These are phyloP conservation scores for Brassicogethes aeneus DNA, from an alignment of 2,888 invertebrate genomes.

Conservation along the genomic window DNA sequence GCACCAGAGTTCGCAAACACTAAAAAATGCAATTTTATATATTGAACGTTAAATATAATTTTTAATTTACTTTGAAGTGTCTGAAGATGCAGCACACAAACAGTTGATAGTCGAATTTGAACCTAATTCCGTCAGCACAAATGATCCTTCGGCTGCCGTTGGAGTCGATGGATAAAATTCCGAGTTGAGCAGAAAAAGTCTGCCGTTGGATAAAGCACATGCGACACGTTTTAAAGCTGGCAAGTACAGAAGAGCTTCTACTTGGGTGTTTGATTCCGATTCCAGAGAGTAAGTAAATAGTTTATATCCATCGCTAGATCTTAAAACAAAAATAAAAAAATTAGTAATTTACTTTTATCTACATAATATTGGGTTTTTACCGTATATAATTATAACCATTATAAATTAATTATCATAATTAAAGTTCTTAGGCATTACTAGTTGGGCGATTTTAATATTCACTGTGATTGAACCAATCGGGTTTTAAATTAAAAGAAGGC, in stretches of 20 bases:
- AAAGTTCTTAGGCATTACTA: too few relatives aligned
- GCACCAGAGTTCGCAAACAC: constrained; percentile 74
- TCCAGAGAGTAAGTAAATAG: constrained; percentile 61
- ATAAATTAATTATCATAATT: too few relatives aligned
- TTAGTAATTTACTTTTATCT: too few relatives aligned
- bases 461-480: too few relatives aligned
- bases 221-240: constrained; percentile 65
- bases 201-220: constrained; percentile 69
- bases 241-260: constrained; percentile 60
- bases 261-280: constrained; percentile 50
- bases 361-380: too few relatives aligned
- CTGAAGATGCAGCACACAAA: constrained; percentile 49
- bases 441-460: too few relatives aligned
- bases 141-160: constrained; percentile 62
- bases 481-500: too few relatives aligned
- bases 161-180: constrained; percentile 50
- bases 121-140: constrained; percentile 70
- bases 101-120: constrained; percentile 60
- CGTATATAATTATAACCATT: too few relatives aligned
- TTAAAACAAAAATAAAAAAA: constrained; percentile 20
- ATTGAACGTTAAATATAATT: constrained; percentile 3
- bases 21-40: too few relatives aligned
- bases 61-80: constrained; percentile 33
- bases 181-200: constrained; percentile 63
- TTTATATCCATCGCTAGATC: constrained; percentile 48